Conservation (phyloP, 64 coral and sea anemone species). For the Exaiptasia diaphana region DNA sequence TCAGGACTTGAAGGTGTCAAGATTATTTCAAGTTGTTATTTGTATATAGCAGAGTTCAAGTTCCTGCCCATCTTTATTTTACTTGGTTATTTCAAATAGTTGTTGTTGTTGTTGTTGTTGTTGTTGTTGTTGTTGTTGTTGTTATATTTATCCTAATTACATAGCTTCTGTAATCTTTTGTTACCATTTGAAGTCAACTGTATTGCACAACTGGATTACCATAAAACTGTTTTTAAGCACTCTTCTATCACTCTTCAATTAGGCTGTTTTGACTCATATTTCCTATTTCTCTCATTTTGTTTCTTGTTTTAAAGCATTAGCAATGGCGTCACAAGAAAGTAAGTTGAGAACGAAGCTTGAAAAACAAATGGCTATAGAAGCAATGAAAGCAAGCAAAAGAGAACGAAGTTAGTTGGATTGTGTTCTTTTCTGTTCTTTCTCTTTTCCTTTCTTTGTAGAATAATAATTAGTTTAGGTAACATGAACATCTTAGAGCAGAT, state of each 20-base stretch:
- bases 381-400: slow-evolving; percentile 81
- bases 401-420: slow-evolving; percentile 72
- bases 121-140: too few species aligned
- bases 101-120: too few species aligned
- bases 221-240: neutral
- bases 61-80: too few species aligned
- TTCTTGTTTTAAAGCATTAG: slow-evolving; percentile 77
- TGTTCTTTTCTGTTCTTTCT: slow-evolving; percentile 22
- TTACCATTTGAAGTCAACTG: too few species aligned
- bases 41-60: too few species aligned
- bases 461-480: neutral
- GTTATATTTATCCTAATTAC: too few species aligned
- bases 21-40: too few species aligned
- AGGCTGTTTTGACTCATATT: neutral
- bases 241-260: too few species aligned
- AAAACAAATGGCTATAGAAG: slow-evolving; percentile 86
- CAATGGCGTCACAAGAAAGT: slow-evolving; percentile 70
- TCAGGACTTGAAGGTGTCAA: too few species aligned
- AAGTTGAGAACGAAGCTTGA: slow-evolving; percentile 75
- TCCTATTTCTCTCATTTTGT: neutral
- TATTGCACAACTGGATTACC: neutral
- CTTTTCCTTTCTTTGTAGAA: neutral
- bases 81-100: too few species aligned
- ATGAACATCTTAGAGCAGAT: too few species aligned
- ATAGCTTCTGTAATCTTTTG: neutral